phyloP scores from a whole-genome alignment of 1,140 invertebrate genomes.

The Brachionus sp. region DNA sequence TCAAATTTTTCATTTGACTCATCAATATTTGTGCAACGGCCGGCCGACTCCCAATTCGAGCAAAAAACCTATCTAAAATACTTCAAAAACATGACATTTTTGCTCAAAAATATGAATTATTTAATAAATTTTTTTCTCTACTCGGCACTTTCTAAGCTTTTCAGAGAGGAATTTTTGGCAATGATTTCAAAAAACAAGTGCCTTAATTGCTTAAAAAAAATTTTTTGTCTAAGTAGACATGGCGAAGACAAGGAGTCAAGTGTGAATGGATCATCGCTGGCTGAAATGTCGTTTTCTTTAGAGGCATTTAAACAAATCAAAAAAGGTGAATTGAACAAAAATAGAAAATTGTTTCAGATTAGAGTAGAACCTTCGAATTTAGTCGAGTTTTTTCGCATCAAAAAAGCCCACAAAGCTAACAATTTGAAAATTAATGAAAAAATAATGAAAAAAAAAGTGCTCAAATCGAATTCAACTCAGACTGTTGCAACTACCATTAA shows the following conservation, averaged over 20 bases:
- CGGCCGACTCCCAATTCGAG: neutral
- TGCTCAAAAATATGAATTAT: constrained; percentile 41
- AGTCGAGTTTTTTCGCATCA: neutral
- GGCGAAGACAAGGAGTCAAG: neutral
- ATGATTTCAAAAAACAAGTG: neutral
- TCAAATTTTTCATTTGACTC: neutral
- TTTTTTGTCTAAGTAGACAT: neutral
- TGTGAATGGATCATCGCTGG: neutral
- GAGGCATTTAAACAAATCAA: constrained; percentile 25
- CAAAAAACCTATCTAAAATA: neutral
- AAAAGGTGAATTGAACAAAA: constrained; percentile 14
- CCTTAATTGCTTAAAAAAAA: neutral
- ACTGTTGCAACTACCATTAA: neutral
- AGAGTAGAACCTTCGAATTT: constrained; percentile 21
- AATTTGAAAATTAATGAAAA: neutral
- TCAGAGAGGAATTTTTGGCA: constrained; percentile 25
- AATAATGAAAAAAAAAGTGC: neutral
- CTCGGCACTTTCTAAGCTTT: constrained; percentile 33
- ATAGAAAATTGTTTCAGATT: constrained; percentile 40
- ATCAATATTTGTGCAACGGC: neutral
- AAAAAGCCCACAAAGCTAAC: neutral
- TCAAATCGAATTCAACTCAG: neutral
- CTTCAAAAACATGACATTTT: constrained; percentile 20
- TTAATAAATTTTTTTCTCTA: constrained; percentile 45
- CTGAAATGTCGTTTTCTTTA: constrained; percentile 25